phyloP scores from a whole-genome alignment of 92 coral and sea anemone species.

The Epizoanthus fatuus region DNA sequence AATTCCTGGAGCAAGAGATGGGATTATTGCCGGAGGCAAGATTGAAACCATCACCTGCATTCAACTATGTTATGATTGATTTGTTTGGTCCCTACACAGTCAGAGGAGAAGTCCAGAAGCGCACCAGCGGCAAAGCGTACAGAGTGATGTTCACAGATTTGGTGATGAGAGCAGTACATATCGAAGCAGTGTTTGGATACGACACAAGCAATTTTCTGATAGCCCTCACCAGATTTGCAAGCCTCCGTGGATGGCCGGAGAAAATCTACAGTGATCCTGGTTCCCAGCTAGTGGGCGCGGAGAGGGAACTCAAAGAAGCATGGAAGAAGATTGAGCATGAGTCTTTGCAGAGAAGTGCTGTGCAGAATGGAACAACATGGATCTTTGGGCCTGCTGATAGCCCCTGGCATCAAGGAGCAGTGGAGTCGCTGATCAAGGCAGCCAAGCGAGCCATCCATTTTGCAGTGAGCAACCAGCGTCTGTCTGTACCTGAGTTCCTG shows the following conservation, averaged over 20 bases:
- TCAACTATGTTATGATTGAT: constrained; percentile 71
- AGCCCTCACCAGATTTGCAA: constrained; percentile 75
- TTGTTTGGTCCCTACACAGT: constrained; percentile 81
- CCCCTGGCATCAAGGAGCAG: constrained; percentile 84
- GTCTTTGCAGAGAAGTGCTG: constrained; percentile 44
- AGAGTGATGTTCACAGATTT: constrained; percentile 73
- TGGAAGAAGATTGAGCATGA: constrained; percentile 66
- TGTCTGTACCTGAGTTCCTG: constrained; percentile 74
- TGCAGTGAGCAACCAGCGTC: constrained; percentile 74
- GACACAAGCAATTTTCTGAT: constrained; percentile 75
- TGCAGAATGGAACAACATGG: constrained; percentile 72
- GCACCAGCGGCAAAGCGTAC: constrained; percentile 77
- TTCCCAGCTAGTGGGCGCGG: constrained; percentile 76
- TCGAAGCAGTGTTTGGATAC: constrained; percentile 72
- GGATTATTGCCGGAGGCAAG: constrained; percentile 65
- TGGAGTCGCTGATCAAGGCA: constrained; percentile 72
- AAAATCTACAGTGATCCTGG: constrained; percentile 81
- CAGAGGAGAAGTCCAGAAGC: constrained; percentile 1
- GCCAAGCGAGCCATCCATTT: constrained; percentile 83
- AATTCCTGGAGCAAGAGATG: constrained; percentile 68
- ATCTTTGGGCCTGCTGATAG: constrained; percentile 80
- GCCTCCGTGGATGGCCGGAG: constrained; percentile 74
- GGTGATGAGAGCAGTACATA: constrained; percentile 71
- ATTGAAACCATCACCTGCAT: constrained; percentile 69
- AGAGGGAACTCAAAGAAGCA: constrained; percentile 72